phyloP scores from a whole-genome alignment of 1,140 invertebrate species.

The Zaprionus lachaisei region DNA sequence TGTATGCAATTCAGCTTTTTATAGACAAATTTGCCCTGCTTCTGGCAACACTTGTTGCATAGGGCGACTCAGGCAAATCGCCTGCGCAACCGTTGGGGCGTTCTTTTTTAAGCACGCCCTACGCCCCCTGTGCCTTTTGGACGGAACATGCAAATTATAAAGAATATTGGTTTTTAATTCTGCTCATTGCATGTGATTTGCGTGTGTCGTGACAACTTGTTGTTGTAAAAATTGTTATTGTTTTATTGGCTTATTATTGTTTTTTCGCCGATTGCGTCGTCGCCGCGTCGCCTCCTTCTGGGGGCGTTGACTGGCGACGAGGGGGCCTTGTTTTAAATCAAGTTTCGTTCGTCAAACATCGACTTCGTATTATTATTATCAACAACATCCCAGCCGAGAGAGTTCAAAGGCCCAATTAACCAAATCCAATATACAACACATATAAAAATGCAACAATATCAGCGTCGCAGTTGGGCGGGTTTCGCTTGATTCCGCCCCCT shows the following conservation, averaged over 20 bases:
- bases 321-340: conserved; percentile 65
- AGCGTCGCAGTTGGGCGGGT: conserved; percentile 40
- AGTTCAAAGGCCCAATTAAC: conserved; percentile 81
- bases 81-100: conserved; percentile 32
- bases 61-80: conserved; percentile 34
- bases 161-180: conserved; percentile 46
- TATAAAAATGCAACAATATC: conserved; percentile 57
- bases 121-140: conserved; percentile 21
- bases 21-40: too few relatives aligned
- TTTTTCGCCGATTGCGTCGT: conserved; percentile 6
- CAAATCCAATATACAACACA: conserved; percentile 42
- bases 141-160: conserved; percentile 39
- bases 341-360: conserved; percentile 55
- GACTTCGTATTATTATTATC: conserved; percentile 69
- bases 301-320: conserved; percentile 50
- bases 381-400: conserved; percentile 45
- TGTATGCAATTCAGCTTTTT: too few relatives aligned
- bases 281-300: conserved; percentile 20
- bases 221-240: conserved; percentile 25
- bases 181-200: conserved; percentile 42
- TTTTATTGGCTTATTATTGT: conserved; percentile 19
- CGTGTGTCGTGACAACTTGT: conserved; percentile 2
- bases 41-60: not conserved
- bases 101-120: conserved; percentile 20
- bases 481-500: not conserved